These are phyloP conservation scores for Atherinomorus stipes DNA, from an alignment of 2,113 vertebrate species.

Conservation along the genomic window DNA sequence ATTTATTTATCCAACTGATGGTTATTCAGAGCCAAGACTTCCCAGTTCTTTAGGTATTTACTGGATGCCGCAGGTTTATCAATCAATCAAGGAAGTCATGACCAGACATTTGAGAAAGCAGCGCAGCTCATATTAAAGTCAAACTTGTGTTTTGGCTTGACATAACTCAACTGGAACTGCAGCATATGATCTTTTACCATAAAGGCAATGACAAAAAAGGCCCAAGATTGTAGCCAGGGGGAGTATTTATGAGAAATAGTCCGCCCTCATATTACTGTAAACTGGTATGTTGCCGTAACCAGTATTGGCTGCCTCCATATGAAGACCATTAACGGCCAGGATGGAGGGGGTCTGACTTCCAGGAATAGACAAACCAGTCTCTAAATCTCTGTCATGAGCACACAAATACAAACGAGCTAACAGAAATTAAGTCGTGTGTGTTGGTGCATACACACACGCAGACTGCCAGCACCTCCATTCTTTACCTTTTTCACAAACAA, in stretches of 20 bases:
- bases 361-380: conserved; percentile 55
- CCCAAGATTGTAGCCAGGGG: conserved; percentile 48
- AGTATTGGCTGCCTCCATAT: conserved; percentile 58
- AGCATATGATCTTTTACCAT: conserved; percentile 38
- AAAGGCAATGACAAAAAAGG: conserved; percentile 45
- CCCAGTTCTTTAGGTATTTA: conserved; percentile 31
- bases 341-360: conserved; percentile 49
- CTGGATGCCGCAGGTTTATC: conserved; percentile 23
- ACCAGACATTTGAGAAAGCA: conserved; percentile 15
- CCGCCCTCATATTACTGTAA: conserved; percentile 74
- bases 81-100: conserved; percentile 37
- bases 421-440: conserved; percentile 30
- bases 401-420: conserved; percentile 29
- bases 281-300: conserved; percentile 72
- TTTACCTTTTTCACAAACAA: conserved; percentile 22
- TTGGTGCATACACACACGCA: conserved; percentile 18
- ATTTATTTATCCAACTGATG: conserved; percentile 39
- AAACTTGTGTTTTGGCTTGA: conserved; percentile 21
- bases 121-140: conserved; percentile 25
- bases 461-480: background rate
- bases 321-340: conserved; percentile 70
- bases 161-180: conserved; percentile 39
- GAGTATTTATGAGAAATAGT: conserved; percentile 73
- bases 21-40: conserved; percentile 47
- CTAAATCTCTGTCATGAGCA: conserved; percentile 54